Evolutionary conservation across 2,888 invertebrate genomes (phyloP).

Genomic region (Lasioglossum malachurum): DNA sequence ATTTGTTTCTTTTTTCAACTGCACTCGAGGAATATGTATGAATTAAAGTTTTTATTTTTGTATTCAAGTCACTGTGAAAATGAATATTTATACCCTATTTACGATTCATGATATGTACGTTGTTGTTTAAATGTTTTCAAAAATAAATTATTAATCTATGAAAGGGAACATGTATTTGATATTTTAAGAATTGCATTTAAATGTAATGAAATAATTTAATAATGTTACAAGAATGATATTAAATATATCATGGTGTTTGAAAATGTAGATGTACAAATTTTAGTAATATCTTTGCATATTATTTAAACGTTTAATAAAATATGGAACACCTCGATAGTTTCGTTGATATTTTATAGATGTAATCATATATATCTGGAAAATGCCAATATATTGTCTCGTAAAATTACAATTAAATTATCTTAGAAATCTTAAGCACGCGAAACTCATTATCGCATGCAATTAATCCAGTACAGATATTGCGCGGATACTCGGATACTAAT

Average conservation of each 20-base stretch:
- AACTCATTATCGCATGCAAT: neutral
- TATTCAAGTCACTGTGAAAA: neutral
- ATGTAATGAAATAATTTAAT: slow-evolving; percentile 1
- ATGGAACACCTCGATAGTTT: no score
- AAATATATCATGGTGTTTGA: neutral
- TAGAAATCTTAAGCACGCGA: neutral
- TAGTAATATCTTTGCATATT: neutral
- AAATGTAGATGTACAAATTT: neutral
- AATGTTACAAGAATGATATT: neutral
- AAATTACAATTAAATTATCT: neutral
- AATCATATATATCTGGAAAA: neutral
- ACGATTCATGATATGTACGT: neutral
- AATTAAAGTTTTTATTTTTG: neutral
- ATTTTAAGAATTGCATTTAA: slow-evolving; percentile 5
- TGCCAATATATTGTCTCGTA: neutral
- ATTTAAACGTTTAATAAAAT: neutral
- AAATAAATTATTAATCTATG: neutral
- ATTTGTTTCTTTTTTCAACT: neutral
- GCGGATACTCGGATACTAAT: neutral
- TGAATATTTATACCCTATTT: neutral
- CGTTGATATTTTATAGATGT: neutral
- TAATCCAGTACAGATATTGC: neutral
- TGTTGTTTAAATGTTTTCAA: neutral
- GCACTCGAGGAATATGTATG: neutral
- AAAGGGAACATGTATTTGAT: neutral